Percentiles rank a stretch among this genome's conserved stretches.
Conservation (phyloP, 2,797 vertebrate genomes). For the Crypturellus tataupa region DNA sequence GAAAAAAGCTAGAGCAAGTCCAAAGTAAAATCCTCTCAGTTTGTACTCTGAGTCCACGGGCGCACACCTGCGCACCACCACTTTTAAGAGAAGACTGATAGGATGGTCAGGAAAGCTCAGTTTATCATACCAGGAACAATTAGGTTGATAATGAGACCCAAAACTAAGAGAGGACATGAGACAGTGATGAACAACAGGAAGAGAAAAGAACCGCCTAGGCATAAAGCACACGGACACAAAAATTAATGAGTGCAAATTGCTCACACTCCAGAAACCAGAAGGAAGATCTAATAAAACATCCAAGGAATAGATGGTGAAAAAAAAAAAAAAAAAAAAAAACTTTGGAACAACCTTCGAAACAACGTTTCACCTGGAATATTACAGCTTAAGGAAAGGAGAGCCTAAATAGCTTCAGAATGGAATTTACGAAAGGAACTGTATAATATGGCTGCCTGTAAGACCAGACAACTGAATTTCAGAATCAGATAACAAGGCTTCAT, state of each 20-base stretch:
- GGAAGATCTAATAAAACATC: neutral
- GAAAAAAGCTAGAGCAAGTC: neutral
- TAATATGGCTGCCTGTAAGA: neutral
- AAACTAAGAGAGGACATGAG: conserved; percentile 34
- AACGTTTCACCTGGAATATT: neutral
- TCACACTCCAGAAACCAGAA: neutral
- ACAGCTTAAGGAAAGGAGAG: neutral
- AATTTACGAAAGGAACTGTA: neutral
- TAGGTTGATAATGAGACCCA: neutral
- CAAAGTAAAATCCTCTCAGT: neutral
- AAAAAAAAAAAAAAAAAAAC: neutral
- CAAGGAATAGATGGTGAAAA: neutral
- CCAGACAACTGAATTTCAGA: neutral
- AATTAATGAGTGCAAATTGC: neutral
- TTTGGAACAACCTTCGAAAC: neutral
- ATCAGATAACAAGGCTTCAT: neutral
- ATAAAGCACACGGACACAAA: conserved; percentile 4
- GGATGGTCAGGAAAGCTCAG: neutral
- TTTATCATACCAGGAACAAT: neutral
- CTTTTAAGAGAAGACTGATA: neutral
- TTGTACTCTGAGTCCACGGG: neutral
- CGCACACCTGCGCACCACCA: neutral
- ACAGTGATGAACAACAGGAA: conserved; percentile 41
- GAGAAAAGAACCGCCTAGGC: neutral
- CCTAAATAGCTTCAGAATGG: neutral